phyloP scores from a whole-genome alignment of 64 coral and sea anemone genomes.

The Astreopora myriophthalma region DNA sequence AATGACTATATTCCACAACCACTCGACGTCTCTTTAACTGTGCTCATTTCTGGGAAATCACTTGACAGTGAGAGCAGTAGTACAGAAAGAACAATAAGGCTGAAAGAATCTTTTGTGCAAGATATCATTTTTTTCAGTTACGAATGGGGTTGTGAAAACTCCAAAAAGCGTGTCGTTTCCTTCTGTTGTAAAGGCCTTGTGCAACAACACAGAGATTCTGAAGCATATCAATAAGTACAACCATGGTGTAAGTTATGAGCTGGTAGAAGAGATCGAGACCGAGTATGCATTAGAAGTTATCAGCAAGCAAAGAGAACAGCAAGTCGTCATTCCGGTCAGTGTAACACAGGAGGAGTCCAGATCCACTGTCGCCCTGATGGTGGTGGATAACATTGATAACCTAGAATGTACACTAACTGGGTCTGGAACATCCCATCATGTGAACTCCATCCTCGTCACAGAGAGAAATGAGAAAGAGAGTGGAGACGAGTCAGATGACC shows the following conservation, averaged over 20 bases:
- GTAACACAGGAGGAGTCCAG: too few relatives aligned
- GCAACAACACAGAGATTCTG: slow-evolving; percentile 61
- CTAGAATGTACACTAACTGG: slow-evolving; percentile 50
- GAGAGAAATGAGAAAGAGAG: slow-evolving; percentile 52
- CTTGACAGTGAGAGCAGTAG: slow-evolving; percentile 50
- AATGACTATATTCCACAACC: slow-evolving; percentile 31
- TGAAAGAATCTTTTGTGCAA: slow-evolving; percentile 47
- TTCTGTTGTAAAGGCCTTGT: slow-evolving; percentile 54
- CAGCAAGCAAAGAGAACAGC: too few relatives aligned
- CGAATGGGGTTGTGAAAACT: slow-evolving; percentile 53
- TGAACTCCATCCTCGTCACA: slow-evolving; percentile 75
- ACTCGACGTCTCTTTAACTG: slow-evolving; percentile 56
- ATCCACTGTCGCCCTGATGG: too few relatives aligned
- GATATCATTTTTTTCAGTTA: slow-evolving; percentile 64
- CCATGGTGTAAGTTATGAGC: slow-evolving; percentile 51
- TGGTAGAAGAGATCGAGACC: too few relatives aligned
- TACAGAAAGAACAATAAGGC: neutral
- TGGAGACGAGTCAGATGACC: neutral
- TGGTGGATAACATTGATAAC: too few relatives aligned
- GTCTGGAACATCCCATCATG: slow-evolving; percentile 63
- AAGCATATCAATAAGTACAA: slow-evolving; percentile 49
- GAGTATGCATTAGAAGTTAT: too few relatives aligned
- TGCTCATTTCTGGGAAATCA: slow-evolving; percentile 46
- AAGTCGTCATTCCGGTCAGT: too few relatives aligned
- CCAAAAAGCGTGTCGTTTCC: slow-evolving; percentile 63